Conservation (phyloP, 2,888 invertebrate genomes). For the Rutpela maculata region DNA sequence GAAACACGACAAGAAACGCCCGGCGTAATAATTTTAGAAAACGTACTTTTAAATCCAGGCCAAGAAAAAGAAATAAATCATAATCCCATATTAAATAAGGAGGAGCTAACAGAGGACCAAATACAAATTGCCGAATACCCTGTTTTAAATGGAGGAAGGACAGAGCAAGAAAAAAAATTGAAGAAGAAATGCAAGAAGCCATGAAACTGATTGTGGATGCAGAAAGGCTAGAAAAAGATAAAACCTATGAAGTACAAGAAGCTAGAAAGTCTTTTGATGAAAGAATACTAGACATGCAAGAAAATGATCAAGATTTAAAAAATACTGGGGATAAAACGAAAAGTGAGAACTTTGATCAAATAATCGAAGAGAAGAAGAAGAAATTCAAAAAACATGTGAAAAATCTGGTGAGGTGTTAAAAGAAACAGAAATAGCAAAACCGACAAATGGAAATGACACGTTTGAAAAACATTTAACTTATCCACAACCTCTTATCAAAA, state of each 20-base stretch:
- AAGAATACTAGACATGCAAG: slow-evolving; percentile 14
- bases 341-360: slow-evolving; percentile 35
- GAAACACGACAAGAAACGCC: slow-evolving; percentile 12
- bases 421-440: slow-evolving; percentile 10
- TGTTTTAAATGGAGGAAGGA: slow-evolving; percentile 14
- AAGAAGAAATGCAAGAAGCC: slow-evolving; percentile 13
- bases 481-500: slow-evolving; percentile 19
- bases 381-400: slow-evolving; percentile 13
- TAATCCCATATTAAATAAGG: slow-evolving; percentile 28
- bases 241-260: slow-evolving; percentile 22
- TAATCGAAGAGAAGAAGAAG: slow-evolving; percentile 20
- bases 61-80: slow-evolving; percentile 26
- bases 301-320: slow-evolving; percentile 22
- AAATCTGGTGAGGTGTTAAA: slow-evolving; percentile 8
- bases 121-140: slow-evolving; percentile 16
- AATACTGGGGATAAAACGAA: slow-evolving; percentile 19
- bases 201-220: slow-evolving; percentile 25
- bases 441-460: slow-evolving; percentile 8
- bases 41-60: slow-evolving; percentile 26
- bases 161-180: slow-evolving; percentile 16
- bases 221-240: slow-evolving; percentile 30
- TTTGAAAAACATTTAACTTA: slow-evolving; percentile 20
- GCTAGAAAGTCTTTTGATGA: slow-evolving; percentile 22
- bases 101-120: slow-evolving; percentile 10
- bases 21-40: slow-evolving; percentile 30